These are phyloP conservation scores for Pseudochirops cupreus DNA, from an alignment of 2,797 vertebrate genomes.

Conservation along the genomic window DNA sequence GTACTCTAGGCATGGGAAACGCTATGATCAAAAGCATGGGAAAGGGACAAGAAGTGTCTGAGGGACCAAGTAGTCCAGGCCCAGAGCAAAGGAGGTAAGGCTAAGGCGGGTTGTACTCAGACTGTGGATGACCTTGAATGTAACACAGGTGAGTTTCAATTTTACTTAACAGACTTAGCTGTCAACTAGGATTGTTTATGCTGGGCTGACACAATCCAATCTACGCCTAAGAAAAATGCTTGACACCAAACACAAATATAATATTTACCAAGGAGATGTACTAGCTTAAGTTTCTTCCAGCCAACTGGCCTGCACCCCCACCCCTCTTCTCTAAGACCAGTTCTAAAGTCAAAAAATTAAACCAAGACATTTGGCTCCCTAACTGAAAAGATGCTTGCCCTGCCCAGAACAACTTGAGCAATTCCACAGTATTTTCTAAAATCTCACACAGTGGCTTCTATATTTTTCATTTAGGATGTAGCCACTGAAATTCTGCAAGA, in stretches of 20 bases:
- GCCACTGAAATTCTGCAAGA: slow-evolving; percentile 13
- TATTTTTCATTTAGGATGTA: slow-evolving; percentile 73
- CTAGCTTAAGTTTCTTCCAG: neutral
- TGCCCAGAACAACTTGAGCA: neutral
- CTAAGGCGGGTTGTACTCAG: neutral
- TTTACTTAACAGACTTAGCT: neutral
- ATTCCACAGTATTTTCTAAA: slow-evolving; percentile 22
- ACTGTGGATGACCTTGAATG: neutral
- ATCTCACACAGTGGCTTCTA: slow-evolving; percentile 56
- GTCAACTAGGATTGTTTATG: neutral
- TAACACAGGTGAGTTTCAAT: neutral
- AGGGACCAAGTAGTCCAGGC: neutral
- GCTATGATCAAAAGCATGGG: neutral
- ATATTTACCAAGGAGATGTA: neutral
- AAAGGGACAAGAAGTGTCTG: neutral
- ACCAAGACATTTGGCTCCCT: neutral
- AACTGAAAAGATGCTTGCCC: neutral
- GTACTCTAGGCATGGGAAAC: neutral
- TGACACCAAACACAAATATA: slow-evolving; percentile 18
- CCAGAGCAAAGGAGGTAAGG: neutral
- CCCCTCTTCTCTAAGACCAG: neutral
- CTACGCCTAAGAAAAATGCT: neutral
- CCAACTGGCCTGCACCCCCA: neutral
- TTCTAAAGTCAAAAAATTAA: neutral
- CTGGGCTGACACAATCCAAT: neutral